phyloP scores from a whole-genome alignment of 1,140 invertebrate species.

The Stratiolaelaps scimitus region DNA sequence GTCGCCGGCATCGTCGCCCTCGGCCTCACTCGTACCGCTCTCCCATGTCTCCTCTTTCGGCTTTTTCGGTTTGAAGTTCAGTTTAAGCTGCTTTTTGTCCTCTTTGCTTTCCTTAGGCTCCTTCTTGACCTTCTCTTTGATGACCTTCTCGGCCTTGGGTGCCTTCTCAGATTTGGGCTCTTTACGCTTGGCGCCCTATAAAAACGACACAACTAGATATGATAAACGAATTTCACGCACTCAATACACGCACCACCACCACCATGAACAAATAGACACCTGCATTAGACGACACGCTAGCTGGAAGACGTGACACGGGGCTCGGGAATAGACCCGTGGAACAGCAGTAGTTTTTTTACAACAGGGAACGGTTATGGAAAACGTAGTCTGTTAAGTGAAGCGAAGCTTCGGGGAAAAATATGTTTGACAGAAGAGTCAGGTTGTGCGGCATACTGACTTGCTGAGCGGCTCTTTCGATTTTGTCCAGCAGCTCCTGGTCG shows the following conservation, averaged over 20 bases:
- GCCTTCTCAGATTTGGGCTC: slow-evolving; percentile 18
- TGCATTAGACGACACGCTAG: too few relatives aligned
- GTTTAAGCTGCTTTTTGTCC: slow-evolving; percentile 1
- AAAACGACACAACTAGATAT: slow-evolving; percentile 30
- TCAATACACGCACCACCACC: too few relatives aligned
- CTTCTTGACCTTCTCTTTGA: slow-evolving; percentile 10
- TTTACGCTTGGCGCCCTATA: slow-evolving; percentile 4
- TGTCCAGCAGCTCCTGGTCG: slow-evolving; percentile 60
- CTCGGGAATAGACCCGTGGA: too few relatives aligned
- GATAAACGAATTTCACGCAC: too few relatives aligned
- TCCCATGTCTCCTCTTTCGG: slow-evolving; percentile 7
- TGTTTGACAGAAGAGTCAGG: too few relatives aligned
- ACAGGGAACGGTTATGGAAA: too few relatives aligned
- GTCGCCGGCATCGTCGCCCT: slow-evolving; percentile 31
- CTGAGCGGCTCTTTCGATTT: slow-evolving; percentile 52
- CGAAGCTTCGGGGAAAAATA: too few relatives aligned
- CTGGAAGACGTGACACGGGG: too few relatives aligned
- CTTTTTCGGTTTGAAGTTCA: slow-evolving; percentile 17
- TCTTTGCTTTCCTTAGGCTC: slow-evolving; percentile 28
- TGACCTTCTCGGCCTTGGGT: slow-evolving; percentile 32
- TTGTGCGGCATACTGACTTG: slow-evolving; percentile 46
- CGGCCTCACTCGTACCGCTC: slow-evolving; percentile 27
- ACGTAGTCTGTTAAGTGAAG: too few relatives aligned
- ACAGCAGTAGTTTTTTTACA: too few relatives aligned
- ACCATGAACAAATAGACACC: too few relatives aligned